These are phyloP conservation scores for Drosophila setifemur DNA, from an alignment of 1,140 invertebrate species.

Conservation along the genomic window DNA sequence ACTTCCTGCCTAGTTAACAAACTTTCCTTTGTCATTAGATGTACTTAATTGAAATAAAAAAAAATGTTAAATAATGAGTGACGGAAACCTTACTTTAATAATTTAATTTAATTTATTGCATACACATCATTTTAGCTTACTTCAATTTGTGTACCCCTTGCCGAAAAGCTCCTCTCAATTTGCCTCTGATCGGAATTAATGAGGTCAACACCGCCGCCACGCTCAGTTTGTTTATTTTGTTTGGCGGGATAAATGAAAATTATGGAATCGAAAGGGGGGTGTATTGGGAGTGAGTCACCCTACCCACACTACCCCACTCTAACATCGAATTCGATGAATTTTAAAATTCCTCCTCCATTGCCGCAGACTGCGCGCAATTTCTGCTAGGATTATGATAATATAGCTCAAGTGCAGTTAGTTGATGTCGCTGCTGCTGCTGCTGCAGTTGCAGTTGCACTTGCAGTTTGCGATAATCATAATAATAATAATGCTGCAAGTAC, in stretches of 20 bases:
- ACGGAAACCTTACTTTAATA: no score
- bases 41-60: no score
- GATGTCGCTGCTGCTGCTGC: slow-evolving; percentile 46
- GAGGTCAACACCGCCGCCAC: slow-evolving; percentile 1
- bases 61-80: no score
- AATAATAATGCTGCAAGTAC: slow-evolving; percentile 47
- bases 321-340: slow-evolving; percentile 71
- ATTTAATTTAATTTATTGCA: no score
- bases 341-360: slow-evolving; percentile 50
- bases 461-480: slow-evolving; percentile 69
- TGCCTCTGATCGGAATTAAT: slow-evolving; percentile 6
- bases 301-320: slow-evolving; percentile 4
- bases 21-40: no score
- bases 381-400: slow-evolving; percentile 71
- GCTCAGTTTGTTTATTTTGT: slow-evolving; percentile 23
- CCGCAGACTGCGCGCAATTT: slow-evolving; percentile 45
- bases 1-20: no score
- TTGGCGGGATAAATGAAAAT: not conserved
- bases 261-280: not conserved
- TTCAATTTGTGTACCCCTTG: no score
- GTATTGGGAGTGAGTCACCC: slow-evolving; percentile 6
- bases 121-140: no score
- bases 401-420: slow-evolving; percentile 73
- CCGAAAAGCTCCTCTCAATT: not conserved
- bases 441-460: slow-evolving; percentile 50